phyloP scores from a whole-genome alignment of 2,113 vertebrate genomes.

The Emydura subglobosa region DNA sequence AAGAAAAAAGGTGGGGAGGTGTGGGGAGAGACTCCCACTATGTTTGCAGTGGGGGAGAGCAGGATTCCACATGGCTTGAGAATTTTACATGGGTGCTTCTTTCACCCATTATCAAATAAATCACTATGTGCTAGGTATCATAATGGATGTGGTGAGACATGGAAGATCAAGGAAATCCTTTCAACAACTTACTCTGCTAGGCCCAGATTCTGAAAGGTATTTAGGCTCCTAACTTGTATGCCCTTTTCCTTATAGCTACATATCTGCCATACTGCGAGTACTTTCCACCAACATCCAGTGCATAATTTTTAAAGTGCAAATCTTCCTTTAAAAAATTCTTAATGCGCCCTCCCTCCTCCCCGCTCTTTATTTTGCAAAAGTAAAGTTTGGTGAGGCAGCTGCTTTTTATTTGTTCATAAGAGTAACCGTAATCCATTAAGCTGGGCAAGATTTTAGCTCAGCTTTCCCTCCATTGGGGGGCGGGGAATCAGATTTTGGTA shows the following conservation, averaged over 20 bases:
- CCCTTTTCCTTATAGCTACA: not conserved
- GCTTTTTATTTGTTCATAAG: conserved; percentile 28
- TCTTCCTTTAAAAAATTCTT: conserved; percentile 49
- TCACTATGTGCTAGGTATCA: conserved; percentile 22
- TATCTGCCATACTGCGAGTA: not conserved
- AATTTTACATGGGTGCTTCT: conserved; percentile 44
- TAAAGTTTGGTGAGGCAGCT: not conserved
- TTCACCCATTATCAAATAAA: conserved; percentile 35
- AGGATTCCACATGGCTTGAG: conserved; percentile 54
- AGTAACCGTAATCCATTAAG: not conserved
- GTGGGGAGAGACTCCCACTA: not conserved
- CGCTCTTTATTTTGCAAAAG: conserved; percentile 20
- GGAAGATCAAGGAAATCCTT: not conserved
- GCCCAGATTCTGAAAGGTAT: not conserved
- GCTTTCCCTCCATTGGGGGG: not conserved
- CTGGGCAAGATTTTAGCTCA: not conserved
- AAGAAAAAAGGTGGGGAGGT: conserved; percentile 35
- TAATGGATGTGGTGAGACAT: not conserved
- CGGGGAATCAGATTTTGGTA: not conserved
- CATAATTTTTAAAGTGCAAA: conserved; percentile 81
- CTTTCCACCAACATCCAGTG: conserved; percentile 67
- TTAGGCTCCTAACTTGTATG: not conserved
- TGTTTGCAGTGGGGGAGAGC: conserved; percentile 36
- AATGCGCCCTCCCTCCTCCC: not conserved
- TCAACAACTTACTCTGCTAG: not conserved